Percentiles rank a stretch among this genome's conserved stretches.
These are phyloP conservation scores for Gandaritis pyraliata DNA, from an alignment of 2,888 invertebrate species.

Conservation along the genomic window DNA sequence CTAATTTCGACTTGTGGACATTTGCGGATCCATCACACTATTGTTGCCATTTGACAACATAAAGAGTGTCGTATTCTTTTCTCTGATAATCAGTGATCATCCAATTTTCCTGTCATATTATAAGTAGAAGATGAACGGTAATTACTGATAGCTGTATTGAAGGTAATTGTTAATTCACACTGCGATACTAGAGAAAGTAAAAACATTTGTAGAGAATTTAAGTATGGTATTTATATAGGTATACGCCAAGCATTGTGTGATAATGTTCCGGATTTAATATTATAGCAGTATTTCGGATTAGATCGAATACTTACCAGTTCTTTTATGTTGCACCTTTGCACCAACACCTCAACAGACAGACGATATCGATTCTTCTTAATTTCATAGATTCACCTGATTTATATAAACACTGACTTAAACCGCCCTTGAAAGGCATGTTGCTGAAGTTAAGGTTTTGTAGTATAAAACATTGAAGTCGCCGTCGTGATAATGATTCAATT, in stretches of 20 bases:
- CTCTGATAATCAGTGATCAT: slow-evolving; percentile 32
- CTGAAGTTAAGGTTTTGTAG: background rate
- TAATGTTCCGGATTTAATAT: background rate
- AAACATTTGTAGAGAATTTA: slow-evolving; percentile 16
- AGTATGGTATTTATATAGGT: slow-evolving; percentile 7
- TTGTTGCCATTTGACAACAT: slow-evolving; percentile 41
- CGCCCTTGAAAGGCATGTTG: background rate
- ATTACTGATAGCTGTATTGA: slow-evolving; percentile 23
- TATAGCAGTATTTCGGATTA: no score
- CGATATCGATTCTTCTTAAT: no score
- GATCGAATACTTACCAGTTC: no score
- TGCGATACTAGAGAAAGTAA: slow-evolving; percentile 32
- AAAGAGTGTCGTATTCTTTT: slow-evolving; percentile 31
- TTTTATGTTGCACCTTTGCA: no score
- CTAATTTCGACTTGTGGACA: slow-evolving; percentile 37
- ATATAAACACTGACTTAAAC: no score
- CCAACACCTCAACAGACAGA: no score
- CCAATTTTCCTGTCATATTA: slow-evolving; percentile 41
- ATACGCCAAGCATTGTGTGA: slow-evolving; percentile 1
- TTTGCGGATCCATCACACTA: slow-evolving; percentile 39
- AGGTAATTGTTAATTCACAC: slow-evolving; percentile 31
- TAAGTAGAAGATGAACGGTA: slow-evolving; percentile 33
- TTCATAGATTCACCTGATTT: no score
- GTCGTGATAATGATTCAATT: slow-evolving; percentile 35
- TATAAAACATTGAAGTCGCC: slow-evolving; percentile 13